phyloP scores from a whole-genome alignment of 2,113 vertebrate genomes.

The Myrmecophaga tridactyla region DNA sequence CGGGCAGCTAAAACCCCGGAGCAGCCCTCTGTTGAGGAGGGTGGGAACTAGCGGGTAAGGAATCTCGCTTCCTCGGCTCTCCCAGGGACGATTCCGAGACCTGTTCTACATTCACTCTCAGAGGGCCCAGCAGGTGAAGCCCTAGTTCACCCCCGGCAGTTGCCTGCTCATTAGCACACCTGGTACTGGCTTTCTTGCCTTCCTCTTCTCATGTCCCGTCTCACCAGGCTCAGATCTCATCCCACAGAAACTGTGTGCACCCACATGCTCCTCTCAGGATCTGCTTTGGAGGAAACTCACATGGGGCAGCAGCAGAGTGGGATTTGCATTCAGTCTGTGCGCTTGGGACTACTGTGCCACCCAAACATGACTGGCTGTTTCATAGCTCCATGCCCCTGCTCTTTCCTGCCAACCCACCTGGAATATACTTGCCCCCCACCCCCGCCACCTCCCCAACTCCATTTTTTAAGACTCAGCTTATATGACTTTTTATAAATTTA shows the following conservation, averaged over 20 bases:
- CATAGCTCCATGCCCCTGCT: neutral
- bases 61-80: neutral
- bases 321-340: neutral
- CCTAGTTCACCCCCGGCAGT: neutral
- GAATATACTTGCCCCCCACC: neutral
- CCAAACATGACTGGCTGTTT: neutral
- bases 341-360: neutral
- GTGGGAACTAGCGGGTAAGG: neutral
- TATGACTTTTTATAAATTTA: neutral
- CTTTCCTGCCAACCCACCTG: neutral
- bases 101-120: fast-evolving
- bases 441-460: neutral
- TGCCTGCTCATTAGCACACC: fast-evolving
- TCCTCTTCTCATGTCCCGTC: neutral
- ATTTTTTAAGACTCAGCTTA: neutral
- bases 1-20: neutral
- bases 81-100: neutral
- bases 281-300: neutral
- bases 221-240: neutral
- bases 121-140: neutral
- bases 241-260: neutral
- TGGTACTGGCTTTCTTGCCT: neutral
- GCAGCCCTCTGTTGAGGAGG: neutral
- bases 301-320: neutral
- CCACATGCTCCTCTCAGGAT: neutral